Percentiles rank a stretch among this genome's conserved stretches.
These are phyloP conservation scores for Carassius auratus DNA, from an alignment of 2,113 vertebrate species.

Conservation along the genomic window DNA sequence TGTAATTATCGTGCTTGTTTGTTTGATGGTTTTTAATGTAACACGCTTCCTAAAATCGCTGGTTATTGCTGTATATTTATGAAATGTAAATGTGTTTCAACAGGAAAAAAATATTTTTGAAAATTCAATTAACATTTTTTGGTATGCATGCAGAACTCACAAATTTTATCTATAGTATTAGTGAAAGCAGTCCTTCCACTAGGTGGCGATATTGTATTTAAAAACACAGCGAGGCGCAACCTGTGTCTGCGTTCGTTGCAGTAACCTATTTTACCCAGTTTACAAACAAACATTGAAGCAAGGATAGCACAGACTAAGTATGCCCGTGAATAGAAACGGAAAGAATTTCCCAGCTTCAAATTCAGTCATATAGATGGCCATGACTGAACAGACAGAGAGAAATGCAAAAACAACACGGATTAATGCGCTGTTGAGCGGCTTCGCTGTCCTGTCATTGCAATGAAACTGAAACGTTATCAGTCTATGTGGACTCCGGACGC, in stretches of 20 bases:
- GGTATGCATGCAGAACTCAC: background rate
- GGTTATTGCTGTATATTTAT: too few relatives aligned
- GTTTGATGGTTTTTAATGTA: background rate
- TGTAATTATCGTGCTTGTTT: background rate
- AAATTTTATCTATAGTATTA: background rate
- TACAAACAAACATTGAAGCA: constrained; percentile 20
- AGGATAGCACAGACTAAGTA: background rate
- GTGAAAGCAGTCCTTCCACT: background rate
- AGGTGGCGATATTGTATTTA: constrained; percentile 42
- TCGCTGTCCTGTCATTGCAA: background rate
- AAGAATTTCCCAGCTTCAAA: background rate
- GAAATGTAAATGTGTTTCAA: too few relatives aligned
- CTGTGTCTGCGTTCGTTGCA: constrained; percentile 31
- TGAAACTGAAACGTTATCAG: constrained; percentile 28
- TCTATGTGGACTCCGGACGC: constrained; percentile 24
- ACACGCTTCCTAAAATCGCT: too few relatives aligned
- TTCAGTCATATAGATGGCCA: background rate
- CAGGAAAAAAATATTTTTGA: too few relatives aligned
- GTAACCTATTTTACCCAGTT: constrained; percentile 47
- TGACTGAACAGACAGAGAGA: background rate
- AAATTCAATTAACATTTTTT: background rate
- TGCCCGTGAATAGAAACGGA: background rate
- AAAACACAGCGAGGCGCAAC: constrained; percentile 30
- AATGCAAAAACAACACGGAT: background rate
- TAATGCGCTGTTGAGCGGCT: background rate